A percentile compares a stretch with the other conserved stretches of the same genome.
Evolutionary conservation across 2,797 vertebrate genomes (phyloP).

Genomic region (Columba guinea): DNA sequence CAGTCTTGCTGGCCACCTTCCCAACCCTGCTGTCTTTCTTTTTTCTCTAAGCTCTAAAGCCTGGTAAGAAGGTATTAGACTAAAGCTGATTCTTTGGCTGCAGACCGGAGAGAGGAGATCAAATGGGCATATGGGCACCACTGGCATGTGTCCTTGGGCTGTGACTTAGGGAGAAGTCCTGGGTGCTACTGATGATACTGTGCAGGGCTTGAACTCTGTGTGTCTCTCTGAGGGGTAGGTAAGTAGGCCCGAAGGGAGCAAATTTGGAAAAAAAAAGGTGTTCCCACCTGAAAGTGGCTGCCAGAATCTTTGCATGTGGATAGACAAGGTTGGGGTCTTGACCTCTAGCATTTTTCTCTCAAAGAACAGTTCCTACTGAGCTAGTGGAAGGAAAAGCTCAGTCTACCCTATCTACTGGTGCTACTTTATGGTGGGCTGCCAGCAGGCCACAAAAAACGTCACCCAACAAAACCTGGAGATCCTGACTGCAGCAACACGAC

Average conservation of each 20-base stretch:
- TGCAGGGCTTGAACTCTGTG: neutral
- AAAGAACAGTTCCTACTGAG: neutral
- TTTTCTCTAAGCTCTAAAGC: conserved; percentile 19
- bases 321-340: neutral
- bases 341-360: neutral
- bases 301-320: neutral
- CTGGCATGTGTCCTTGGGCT: neutral
- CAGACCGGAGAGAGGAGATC: conserved; percentile 34
- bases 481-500: neutral
- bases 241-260: neutral
- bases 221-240: neutral
- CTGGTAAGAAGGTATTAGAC: conserved; percentile 52
- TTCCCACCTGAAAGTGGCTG: neutral
- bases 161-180: neutral
- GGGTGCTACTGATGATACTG: neutral
- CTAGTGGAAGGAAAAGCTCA: neutral
- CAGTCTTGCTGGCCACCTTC: conserved; percentile 40
- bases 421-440: neutral
- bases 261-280: neutral
- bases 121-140: neutral
- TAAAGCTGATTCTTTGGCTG: conserved; percentile 40
- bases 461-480: neutral
- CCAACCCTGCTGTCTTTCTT: conserved; percentile 1
- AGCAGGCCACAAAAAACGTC: neutral
- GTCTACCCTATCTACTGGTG: neutral